These are phyloP conservation scores for Paralvinella palmiformis DNA, from an alignment of 1,140 invertebrate species.

Conservation along the genomic window DNA sequence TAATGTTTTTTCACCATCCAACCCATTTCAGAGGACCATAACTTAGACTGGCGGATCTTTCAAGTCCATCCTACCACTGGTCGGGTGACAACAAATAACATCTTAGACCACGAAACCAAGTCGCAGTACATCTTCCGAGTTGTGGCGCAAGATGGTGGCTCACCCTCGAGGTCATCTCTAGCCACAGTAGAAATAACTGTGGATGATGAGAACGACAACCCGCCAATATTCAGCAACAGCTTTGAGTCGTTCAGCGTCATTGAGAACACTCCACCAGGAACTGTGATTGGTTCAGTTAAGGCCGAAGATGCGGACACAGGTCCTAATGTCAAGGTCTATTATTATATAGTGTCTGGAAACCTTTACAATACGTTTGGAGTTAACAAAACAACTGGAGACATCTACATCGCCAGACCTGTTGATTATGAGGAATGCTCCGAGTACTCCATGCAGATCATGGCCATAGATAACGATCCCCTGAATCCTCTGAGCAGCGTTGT, in stretches of 20 bases:
- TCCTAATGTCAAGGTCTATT: conserved; percentile 44
- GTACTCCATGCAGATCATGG: conserved; percentile 37
- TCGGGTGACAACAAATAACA: conserved; percentile 75
- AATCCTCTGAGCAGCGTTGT: conserved; percentile 49
- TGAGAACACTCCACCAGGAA: conserved; percentile 89
- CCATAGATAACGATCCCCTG: conserved; percentile 36
- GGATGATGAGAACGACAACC: conserved; percentile 42
- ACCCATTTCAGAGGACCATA: conserved; percentile 56
- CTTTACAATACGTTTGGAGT: conserved; percentile 94
- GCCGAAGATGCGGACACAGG: conserved; percentile 55
- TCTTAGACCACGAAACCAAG: conserved; percentile 84
- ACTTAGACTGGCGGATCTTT: conserved; percentile 74
- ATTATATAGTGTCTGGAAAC: conserved; percentile 98
- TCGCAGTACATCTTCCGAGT: conserved; percentile 78
- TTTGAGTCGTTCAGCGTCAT: conserved; percentile 74
- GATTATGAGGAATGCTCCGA: conserved; percentile 81
- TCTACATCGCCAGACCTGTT: conserved; percentile 89
- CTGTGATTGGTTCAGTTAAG: conserved; percentile 77
- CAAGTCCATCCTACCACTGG: conserved; percentile 74
- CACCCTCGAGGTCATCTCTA: conserved; percentile 66
- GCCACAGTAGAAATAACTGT: conserved; percentile 34
- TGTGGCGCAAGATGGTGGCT: conserved; percentile 77
- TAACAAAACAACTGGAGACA: conserved; percentile 93
- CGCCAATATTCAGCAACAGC: conserved; percentile 43
- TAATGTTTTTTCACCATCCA: background rate